Conservation (phyloP, 2,888 invertebrate genomes). For the Scaptomyza polygonia region DNA sequence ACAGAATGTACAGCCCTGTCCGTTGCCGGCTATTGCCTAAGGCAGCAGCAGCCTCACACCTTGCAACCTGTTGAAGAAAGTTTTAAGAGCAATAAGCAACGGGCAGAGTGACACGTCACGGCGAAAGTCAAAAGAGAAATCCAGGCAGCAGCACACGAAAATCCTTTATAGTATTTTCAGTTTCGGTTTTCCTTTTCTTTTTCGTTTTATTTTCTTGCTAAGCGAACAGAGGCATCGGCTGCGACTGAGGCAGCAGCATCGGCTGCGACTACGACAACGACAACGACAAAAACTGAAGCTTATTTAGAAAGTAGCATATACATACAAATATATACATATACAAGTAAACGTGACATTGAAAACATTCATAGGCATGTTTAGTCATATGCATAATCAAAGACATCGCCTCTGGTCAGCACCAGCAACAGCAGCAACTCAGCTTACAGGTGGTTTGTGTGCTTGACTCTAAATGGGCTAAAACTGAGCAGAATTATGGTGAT, state of each 20-base stretch:
- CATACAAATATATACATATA: slow-evolving; percentile 18
- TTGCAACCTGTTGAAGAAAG: slow-evolving; percentile 73
- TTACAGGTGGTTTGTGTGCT: slow-evolving; percentile 48
- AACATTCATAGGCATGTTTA: slow-evolving; percentile 15
- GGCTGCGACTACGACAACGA: slow-evolving; percentile 3
- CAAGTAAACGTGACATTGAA: slow-evolving; percentile 10
- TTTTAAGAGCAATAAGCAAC: slow-evolving; percentile 52
- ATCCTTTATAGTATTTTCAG: slow-evolving; percentile 42
- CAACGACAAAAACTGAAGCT: slow-evolving; percentile 11
- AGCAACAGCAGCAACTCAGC: slow-evolving; percentile 14
- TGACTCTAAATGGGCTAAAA: not conserved
- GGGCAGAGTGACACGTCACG: slow-evolving; percentile 39
- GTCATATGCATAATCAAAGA: slow-evolving; percentile 19
- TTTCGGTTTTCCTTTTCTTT: not conserved
- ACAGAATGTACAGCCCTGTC: not conserved
- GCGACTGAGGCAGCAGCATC: slow-evolving; percentile 7
- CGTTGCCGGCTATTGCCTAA: not conserved
- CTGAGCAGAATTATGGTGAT: not conserved
- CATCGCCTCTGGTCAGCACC: slow-evolving; percentile 26
- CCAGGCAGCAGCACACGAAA: slow-evolving; percentile 53
- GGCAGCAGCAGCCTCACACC: slow-evolving; percentile 4
- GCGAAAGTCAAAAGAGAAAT: slow-evolving; percentile 63
- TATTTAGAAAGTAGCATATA: not conserved
- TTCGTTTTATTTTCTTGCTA: slow-evolving; percentile 6
- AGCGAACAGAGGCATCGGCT: slow-evolving; percentile 16